A percentile compares a stretch with the other conserved stretches of the same genome.
These are phyloP conservation scores for Idaea biselata DNA, from an alignment of 2,888 invertebrate genomes.

Conservation along the genomic window DNA sequence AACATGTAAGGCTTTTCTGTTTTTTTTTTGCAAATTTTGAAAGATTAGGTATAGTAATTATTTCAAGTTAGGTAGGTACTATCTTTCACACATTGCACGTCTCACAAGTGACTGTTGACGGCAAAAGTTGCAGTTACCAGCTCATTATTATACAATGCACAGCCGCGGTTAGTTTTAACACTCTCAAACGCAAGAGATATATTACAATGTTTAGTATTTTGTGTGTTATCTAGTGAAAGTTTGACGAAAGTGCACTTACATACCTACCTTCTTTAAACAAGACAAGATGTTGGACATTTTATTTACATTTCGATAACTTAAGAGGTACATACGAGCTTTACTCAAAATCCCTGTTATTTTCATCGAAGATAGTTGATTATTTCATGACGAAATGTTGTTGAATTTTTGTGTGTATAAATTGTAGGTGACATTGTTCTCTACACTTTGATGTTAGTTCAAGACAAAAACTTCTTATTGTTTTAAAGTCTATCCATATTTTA, in stretches of 20 bases:
- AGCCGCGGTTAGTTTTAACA: neutral
- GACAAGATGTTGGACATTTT: neutral
- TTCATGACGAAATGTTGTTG: no score
- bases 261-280: neutral
- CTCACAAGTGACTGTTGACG: neutral
- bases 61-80: neutral
- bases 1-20: neutral
- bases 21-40: neutral
- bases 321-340: no score
- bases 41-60: no score
- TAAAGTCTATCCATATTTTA: no score
- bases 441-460: no score
- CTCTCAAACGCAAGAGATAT: neutral
- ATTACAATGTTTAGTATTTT: neutral
- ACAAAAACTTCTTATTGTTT: no score
- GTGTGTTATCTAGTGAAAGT: neutral
- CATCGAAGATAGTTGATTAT: no score
- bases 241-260: neutral
- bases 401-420: no score
- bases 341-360: no score
- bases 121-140: neutral
- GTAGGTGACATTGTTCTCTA: no score
- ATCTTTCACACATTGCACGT: conserved; percentile 1
- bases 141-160: neutral
- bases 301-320: no score